A percentile compares a stretch with the other conserved stretches of the same genome.
phyloP scores from a whole-genome alignment of 2,797 vertebrate species.

The Prionace glauca region DNA sequence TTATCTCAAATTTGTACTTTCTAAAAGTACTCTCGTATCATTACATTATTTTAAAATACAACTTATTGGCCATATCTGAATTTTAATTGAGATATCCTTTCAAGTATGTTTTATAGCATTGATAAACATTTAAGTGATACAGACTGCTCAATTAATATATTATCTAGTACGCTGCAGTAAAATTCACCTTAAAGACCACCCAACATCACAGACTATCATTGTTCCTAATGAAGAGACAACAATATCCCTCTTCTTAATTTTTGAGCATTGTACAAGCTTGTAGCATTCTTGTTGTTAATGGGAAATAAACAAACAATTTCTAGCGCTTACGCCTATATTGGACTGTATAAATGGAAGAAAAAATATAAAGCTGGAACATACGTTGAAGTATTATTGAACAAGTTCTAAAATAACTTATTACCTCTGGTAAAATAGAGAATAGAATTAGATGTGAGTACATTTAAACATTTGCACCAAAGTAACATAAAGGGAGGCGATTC shows the following conservation, averaged over 20 bases:
- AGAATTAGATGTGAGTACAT: not conserved
- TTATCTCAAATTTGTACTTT: not conserved
- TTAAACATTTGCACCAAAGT: not conserved
- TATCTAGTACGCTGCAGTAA: not conserved
- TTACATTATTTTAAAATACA: not conserved
- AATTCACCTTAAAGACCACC: not conserved
- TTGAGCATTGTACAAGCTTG: not conserved
- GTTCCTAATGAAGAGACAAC: not conserved
- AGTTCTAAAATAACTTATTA: not conserved
- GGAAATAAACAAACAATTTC: not conserved
- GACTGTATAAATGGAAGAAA: not conserved
- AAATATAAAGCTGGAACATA: not conserved
- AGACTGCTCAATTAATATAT: not conserved
- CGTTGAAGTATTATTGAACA: not conserved
- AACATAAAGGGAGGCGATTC: not conserved
- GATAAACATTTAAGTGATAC: not conserved
- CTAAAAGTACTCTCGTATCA: not conserved
- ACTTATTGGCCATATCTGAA: not conserved
- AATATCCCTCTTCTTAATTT: not conserved
- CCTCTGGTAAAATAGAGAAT: not conserved
- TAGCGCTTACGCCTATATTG: not conserved
- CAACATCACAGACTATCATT: not conserved
- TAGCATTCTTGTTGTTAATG: not conserved
- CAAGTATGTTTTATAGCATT: not conserved
- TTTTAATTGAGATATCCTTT: not conserved